Evolutionary conservation across 2,797 vertebrate species (phyloP).

Genomic region (Cyprinella venusta): DNA sequence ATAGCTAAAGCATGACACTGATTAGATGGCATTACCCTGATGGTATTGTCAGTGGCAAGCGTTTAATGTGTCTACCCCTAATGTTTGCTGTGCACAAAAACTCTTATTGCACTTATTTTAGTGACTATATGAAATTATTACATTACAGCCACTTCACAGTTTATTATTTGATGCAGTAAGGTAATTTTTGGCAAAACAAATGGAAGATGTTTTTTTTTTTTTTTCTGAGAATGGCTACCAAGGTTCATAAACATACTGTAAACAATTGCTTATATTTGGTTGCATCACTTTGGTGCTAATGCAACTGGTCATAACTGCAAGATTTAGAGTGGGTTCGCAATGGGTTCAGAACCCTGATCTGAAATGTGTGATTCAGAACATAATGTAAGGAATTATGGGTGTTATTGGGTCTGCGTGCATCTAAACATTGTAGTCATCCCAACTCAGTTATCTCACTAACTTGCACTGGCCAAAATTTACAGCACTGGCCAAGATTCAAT

Average conservation of each 20-base stretch:
- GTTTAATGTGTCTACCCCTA: background rate
- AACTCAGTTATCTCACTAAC: conserved; percentile 46
- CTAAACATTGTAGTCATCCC: conserved; percentile 46
- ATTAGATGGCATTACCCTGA: conserved; percentile 35
- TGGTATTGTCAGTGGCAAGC: conserved; percentile 27
- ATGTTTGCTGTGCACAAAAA: conserved; percentile 13
- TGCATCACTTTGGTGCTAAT: conserved; percentile 6
- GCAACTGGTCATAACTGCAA: background rate
- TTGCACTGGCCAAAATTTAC: background rate
- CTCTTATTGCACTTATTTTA: conserved; percentile 14
- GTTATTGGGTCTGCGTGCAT: conserved; percentile 21
- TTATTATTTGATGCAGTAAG: conserved; percentile 18
- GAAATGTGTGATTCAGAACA: conserved; percentile 40
- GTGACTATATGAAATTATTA: background rate
- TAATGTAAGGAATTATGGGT: conserved; percentile 47
- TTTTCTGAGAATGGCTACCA: background rate
- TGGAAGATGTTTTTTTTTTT: too few relatives aligned
- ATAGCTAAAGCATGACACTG: conserved; percentile 54
- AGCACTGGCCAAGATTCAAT: conserved; percentile 35
- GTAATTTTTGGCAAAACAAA: background rate
- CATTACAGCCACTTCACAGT: background rate
- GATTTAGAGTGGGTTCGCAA: conserved; percentile 6
- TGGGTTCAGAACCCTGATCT: background rate
- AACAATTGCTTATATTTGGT: background rate
- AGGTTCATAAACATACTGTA: conserved; percentile 5